Percentiles rank a stretch among this genome's conserved stretches.
Conservation (phyloP, 2,888 invertebrate genomes). For the Sphinx pinastri region DNA sequence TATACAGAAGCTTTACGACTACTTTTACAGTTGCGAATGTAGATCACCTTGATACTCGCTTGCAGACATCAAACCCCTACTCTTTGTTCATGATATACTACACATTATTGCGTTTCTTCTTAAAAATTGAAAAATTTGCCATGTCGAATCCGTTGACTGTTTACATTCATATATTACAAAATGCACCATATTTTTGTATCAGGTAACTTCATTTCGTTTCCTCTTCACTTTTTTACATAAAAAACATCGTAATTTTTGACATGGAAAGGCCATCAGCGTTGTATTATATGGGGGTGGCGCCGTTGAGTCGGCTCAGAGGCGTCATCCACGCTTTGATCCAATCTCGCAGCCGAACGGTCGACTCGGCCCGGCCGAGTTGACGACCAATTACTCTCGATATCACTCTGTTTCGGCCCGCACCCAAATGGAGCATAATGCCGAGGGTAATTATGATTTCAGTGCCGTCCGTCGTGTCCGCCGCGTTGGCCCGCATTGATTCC, state of each 20-base stretch:
- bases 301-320: conserved; percentile 67
- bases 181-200: conserved; percentile 72
- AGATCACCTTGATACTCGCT: not conserved
- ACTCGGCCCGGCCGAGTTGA: conserved; percentile 56
- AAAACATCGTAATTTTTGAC: conserved; percentile 83
- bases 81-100: not conserved
- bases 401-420: conserved; percentile 75
- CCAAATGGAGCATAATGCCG: conserved; percentile 83
- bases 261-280: conserved; percentile 83
- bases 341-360: conserved; percentile 60
- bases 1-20: conserved; percentile 30
- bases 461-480: conserved; percentile 50
- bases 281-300: conserved; percentile 79
- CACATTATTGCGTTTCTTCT: not conserved
- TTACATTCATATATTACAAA: too few relatives aligned
- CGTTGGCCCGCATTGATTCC: conserved; percentile 56
- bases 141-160: too few relatives aligned
- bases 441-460: conserved; percentile 81
- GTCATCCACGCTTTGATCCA: conserved; percentile 77
- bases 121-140: too few relatives aligned
- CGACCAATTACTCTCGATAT: conserved; percentile 82
- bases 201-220: conserved; percentile 77
- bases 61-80: not conserved
- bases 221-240: conserved; percentile 78
- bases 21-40: conserved; percentile 37